A percentile compares a stretch with the other conserved stretches of the same genome.
These are phyloP conservation scores for Muscicapa adusta DNA, from an alignment of 2,113 vertebrate species.

Conservation along the genomic window DNA sequence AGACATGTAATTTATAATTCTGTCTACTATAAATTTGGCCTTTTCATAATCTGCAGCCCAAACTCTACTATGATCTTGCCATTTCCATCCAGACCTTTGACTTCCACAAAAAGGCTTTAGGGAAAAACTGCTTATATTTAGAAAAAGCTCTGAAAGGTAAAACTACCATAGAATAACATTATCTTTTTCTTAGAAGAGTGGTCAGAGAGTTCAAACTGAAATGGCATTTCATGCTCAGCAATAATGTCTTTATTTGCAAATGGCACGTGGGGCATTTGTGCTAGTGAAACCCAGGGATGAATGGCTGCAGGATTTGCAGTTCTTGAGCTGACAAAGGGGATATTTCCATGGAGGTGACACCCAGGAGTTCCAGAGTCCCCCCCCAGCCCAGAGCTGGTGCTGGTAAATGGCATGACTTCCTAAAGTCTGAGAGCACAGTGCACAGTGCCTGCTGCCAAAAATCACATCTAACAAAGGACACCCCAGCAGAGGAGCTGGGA, in stretches of 20 bases:
- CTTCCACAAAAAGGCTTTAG: slow-evolving; percentile 21
- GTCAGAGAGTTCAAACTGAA: background rate
- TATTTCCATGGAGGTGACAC: background rate
- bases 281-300: background rate
- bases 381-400: background rate
- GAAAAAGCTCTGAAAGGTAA: slow-evolving; percentile 24
- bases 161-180: background rate
- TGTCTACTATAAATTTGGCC: slow-evolving; percentile 22
- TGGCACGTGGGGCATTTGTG: background rate
- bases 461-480: background rate
- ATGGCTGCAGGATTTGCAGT: background rate
- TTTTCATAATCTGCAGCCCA: slow-evolving; percentile 31
- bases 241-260: background rate
- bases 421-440: background rate
- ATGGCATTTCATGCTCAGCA: background rate
- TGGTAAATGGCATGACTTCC: background rate
- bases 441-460: fast-evolving
- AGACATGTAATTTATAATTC: slow-evolving; percentile 1
- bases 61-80: slow-evolving; percentile 55
- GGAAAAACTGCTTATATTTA: slow-evolving; percentile 27
- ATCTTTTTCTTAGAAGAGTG: slow-evolving; percentile 3
- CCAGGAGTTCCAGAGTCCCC: background rate
- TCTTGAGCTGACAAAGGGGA: background rate
- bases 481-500: background rate
- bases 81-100: slow-evolving; percentile 41